Conservation (phyloP, 2,888 invertebrate species). For the Meandrusa payeni region DNA sequence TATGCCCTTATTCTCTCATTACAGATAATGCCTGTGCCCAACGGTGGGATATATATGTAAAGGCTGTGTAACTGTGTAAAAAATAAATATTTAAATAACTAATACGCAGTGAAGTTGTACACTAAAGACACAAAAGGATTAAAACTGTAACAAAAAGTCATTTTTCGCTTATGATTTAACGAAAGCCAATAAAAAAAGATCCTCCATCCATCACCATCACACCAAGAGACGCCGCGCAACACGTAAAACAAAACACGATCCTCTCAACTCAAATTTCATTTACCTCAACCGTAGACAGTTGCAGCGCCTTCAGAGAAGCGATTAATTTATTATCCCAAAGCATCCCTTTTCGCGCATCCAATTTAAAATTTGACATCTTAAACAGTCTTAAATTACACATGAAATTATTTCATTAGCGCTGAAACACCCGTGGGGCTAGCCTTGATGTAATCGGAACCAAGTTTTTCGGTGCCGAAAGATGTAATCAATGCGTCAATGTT, state of each 20-base stretch:
- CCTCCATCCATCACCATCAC: constrained; percentile 33
- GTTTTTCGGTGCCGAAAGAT: constrained; percentile 65
- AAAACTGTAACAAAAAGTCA: too few relatives aligned
- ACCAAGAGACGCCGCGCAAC: constrained; percentile 28
- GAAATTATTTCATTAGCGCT: constrained; percentile 77
- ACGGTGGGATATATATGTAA: too few relatives aligned
- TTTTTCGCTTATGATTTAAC: constrained; percentile 3
- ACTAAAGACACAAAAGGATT: too few relatives aligned
- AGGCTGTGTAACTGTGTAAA: too few relatives aligned
- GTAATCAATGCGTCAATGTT: constrained; percentile 71
- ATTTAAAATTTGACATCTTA: constrained; percentile 81
- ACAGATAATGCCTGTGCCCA: too few relatives aligned
- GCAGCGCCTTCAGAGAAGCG: constrained; percentile 62
- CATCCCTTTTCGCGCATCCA: constrained; percentile 76
- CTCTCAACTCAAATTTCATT: constrained; percentile 55
- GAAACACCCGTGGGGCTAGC: constrained; percentile 50
- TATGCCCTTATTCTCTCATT: too few relatives aligned
- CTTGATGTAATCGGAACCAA: constrained; percentile 32
- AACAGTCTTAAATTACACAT: constrained; percentile 77
- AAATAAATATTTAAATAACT: too few relatives aligned
- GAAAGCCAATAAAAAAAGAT: constrained; percentile 26
- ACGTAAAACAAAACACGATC: constrained; percentile 30
- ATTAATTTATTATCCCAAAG: constrained; percentile 75
- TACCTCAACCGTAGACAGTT: constrained; percentile 31
- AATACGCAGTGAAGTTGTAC: too few relatives aligned